Percentiles rank a stretch among this genome's conserved stretches.
These are phyloP conservation scores for Charaxes varanes DNA, from an alignment of 1,140 invertebrate genomes.

Conservation along the genomic window DNA sequence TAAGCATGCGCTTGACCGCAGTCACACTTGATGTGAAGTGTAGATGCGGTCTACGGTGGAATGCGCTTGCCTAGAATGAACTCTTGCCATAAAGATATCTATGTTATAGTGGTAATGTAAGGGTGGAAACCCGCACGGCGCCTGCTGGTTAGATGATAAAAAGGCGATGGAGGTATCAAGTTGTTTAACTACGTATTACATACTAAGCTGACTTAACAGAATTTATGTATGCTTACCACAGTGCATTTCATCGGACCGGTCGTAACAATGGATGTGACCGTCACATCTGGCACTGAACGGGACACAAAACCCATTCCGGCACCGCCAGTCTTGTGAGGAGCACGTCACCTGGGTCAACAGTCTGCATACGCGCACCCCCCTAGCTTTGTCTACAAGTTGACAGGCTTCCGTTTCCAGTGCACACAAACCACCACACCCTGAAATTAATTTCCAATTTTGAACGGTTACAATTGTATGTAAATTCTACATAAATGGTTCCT, in stretches of 20 bases:
- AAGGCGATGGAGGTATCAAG: too few relatives aligned
- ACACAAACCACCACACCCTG: conserved; percentile 83
- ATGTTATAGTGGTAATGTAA: too few relatives aligned
- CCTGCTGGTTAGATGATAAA: too few relatives aligned
- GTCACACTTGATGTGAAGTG: too few relatives aligned
- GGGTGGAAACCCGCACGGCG: too few relatives aligned
- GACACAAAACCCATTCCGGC: conserved; percentile 83
- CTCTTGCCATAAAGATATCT: too few relatives aligned
- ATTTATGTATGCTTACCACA: conserved; percentile 77
- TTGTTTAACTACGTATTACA: conserved; percentile 4
- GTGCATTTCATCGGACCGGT: conserved; percentile 85
- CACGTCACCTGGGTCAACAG: conserved; percentile 63
- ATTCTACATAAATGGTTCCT: too few relatives aligned
- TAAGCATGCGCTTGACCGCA: too few relatives aligned
- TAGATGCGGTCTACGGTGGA: too few relatives aligned
- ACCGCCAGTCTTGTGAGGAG: conserved; percentile 79
- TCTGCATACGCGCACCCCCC: conserved; percentile 70
- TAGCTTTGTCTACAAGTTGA: conserved; percentile 76
- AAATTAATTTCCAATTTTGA: conserved; percentile 1
- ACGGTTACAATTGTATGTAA: too few relatives aligned
- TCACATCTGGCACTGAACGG: conserved; percentile 80
- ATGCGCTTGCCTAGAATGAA: too few relatives aligned
- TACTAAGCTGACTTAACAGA: not conserved
- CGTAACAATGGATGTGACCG: conserved; percentile 85
- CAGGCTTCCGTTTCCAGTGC: conserved; percentile 81